These are phyloP conservation scores for Hemicrepidius hirtus DNA, from an alignment of 2,888 invertebrate species.

Conservation along the genomic window DNA sequence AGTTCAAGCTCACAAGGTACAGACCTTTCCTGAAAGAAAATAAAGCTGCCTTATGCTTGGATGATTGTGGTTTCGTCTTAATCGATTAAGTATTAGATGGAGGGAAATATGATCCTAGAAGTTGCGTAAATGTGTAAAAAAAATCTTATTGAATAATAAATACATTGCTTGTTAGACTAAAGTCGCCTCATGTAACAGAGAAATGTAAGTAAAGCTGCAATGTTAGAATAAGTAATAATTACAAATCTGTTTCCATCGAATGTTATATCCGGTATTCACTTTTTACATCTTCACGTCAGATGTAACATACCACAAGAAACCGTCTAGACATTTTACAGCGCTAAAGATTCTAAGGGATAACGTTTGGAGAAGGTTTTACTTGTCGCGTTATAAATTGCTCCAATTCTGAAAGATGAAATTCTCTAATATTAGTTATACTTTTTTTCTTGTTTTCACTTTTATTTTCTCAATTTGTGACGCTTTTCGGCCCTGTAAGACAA, in stretches of 20 bases:
- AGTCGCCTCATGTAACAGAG: too few relatives aligned
- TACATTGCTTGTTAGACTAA: too few relatives aligned
- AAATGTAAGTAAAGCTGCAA: not conserved
- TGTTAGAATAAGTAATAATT: not conserved
- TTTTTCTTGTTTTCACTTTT: conserved; percentile 9
- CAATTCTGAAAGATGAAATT: conserved; percentile 27
- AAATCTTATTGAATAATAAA: too few relatives aligned
- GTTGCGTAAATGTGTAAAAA: too few relatives aligned
- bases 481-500: conserved; percentile 5
- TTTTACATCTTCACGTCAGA: conserved; percentile 9
- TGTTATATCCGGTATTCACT: conserved; percentile 9
- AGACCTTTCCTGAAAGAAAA: too few relatives aligned
- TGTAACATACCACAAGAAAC: conserved; percentile 29
- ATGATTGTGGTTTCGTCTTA: too few relatives aligned
- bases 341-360: conserved; percentile 7
- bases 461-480: conserved; percentile 13
- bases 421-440: conserved; percentile 6
- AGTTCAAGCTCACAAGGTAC: too few relatives aligned
- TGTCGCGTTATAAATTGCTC: conserved; percentile 10
- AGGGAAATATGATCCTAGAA: too few relatives aligned
- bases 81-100: too few relatives aligned
- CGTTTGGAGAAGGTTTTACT: not conserved
- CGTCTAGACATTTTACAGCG: conserved; percentile 37
- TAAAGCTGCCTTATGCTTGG: too few relatives aligned
- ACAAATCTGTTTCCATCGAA: not conserved